These are phyloP conservation scores for Psilopogon haemacephalus DNA, from an alignment of 2,113 vertebrate species.

Conservation along the genomic window DNA sequence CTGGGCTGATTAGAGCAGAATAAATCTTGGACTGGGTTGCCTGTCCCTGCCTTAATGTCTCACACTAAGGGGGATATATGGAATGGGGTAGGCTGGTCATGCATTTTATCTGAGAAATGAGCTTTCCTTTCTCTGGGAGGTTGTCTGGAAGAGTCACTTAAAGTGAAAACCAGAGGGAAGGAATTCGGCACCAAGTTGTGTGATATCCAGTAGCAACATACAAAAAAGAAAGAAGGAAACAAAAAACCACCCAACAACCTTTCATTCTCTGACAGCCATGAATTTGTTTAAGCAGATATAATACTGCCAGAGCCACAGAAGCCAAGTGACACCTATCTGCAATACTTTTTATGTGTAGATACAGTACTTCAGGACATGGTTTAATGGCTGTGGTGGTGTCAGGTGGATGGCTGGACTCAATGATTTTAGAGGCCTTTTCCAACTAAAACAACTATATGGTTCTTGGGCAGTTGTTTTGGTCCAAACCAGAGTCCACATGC, in stretches of 20 bases:
- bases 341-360: too few species aligned
- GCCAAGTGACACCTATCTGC: neutral
- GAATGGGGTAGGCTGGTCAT: neutral
- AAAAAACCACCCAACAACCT: neutral
- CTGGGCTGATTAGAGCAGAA: slow-evolving; percentile 51
- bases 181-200: neutral
- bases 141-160: neutral
- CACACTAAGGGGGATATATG: neutral
- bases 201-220: neutral
- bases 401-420: too few species aligned
- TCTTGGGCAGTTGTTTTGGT: neutral
- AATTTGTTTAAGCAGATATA: neutral
- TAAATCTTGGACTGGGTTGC: slow-evolving; percentile 41
- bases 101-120: slow-evolving; percentile 27
- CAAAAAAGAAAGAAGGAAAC: neutral
- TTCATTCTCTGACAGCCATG: neutral
- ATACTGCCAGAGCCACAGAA: accelerated
- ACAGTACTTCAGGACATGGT: too few species aligned
- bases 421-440: too few species aligned
- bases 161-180: neutral
- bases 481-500: neutral
- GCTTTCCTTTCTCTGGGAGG: neutral
- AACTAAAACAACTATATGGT: neutral
- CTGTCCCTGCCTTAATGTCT: neutral
- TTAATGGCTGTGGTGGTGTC: too few species aligned